These are phyloP conservation scores for Bradypodion pumilum DNA, from an alignment of 2,797 vertebrate genomes.

Conservation along the genomic window DNA sequence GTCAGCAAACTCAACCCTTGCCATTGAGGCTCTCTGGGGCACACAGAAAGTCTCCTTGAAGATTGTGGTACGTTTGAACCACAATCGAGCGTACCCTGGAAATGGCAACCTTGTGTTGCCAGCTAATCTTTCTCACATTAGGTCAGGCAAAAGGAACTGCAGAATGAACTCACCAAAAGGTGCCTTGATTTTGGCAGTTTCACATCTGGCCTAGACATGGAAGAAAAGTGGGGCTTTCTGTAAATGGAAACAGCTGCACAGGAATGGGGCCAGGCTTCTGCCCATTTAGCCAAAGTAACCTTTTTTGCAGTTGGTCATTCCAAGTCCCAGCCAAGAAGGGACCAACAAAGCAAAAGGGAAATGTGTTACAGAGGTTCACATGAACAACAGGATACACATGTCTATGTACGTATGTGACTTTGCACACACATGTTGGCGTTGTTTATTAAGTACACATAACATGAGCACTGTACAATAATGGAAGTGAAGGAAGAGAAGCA, in stretches of 20 bases:
- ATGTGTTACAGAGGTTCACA: background rate
- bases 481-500: background rate
- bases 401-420: background rate
- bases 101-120: no score
- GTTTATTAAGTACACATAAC: no score
- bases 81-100: no score
- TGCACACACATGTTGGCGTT: background rate
- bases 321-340: background rate
- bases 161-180: no score
- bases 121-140: no score
- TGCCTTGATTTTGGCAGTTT: no score
- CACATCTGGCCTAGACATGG: no score
- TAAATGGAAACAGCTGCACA: background rate
- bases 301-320: background rate
- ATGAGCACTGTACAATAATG: background rate
- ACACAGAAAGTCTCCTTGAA: no score
- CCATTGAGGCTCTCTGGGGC: no score
- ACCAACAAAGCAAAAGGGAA: background rate
- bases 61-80: no score
- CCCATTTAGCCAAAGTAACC: background rate
- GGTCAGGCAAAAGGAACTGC: no score
- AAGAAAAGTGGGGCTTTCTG: no score
- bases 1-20: background rate
- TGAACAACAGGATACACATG: background rate
- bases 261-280: background rate